These are phyloP conservation scores for Okapia johnstoni DNA, from an alignment of 2,113 vertebrate species.

Conservation along the genomic window DNA sequence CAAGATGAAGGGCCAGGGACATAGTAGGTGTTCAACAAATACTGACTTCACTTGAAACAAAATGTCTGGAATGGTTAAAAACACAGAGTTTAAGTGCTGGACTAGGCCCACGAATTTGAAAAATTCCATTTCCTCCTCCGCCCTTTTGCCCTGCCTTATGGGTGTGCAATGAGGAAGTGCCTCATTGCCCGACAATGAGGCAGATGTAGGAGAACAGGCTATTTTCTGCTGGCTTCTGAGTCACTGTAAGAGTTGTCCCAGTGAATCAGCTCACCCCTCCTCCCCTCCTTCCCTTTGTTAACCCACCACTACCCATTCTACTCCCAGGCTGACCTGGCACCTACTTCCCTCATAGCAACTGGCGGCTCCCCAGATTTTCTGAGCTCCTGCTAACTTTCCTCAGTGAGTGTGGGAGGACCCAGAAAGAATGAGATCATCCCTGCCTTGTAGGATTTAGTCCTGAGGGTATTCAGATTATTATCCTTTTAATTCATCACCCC, in stretches of 20 bases:
- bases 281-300: neutral
- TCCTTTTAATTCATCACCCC: neutral
- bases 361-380: neutral
- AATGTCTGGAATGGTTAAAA: neutral
- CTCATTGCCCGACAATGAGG: conserved; percentile 57
- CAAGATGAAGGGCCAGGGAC: neutral
- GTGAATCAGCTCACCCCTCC: conserved; percentile 52
- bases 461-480: conserved; percentile 15
- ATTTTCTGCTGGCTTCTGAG: conserved; percentile 64
- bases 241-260: conserved; percentile 51
- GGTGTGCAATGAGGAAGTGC: conserved; percentile 62
- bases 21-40: neutral
- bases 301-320: neutral
- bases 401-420: neutral
- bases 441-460: neutral
- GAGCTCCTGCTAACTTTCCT: neutral
- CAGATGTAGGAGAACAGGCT: conserved; percentile 54
- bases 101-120: neutral
- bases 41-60: neutral
- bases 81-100: neutral
- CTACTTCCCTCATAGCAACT: neutral
- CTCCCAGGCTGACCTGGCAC: neutral
- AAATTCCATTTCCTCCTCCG: conserved; percentile 58
- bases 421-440: conserved; percentile 23
- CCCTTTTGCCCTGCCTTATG: conserved; percentile 37